Conservation (phyloP, 2,113 vertebrate species). For the Myxocyprinus asiaticus region DNA sequence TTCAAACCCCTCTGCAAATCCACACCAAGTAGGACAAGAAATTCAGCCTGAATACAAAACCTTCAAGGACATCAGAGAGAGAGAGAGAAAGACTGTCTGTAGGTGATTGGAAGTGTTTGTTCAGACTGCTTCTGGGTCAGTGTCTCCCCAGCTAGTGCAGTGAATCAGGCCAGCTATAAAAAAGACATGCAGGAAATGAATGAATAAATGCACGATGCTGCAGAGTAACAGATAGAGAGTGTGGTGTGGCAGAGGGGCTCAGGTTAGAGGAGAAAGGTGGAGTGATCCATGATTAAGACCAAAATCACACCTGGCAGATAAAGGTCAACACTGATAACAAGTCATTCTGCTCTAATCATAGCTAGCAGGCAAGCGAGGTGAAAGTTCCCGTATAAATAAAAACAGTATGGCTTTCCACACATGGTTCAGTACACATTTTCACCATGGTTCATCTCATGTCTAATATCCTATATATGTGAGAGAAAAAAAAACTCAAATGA, state of each 20-base stretch:
- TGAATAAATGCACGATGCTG: neutral
- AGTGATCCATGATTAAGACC: neutral
- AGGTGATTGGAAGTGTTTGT: too few relatives aligned
- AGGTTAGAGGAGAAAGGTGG: neutral
- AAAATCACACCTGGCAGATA: neutral
- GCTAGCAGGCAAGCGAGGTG: too few relatives aligned
- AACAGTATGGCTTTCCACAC: too few relatives aligned
- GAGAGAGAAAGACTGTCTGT: constrained; percentile 56
- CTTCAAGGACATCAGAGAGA: constrained; percentile 64
- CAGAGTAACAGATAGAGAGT: too few relatives aligned
- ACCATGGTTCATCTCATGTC: too few relatives aligned
- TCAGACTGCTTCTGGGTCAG: constrained; percentile 69
- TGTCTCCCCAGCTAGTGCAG: constrained; percentile 62
- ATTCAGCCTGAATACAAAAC: constrained; percentile 72
- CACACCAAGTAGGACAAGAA: constrained; percentile 55
- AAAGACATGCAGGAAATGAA: constrained; percentile 6
- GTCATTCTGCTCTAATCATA: neutral
- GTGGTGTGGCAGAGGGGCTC: neutral
- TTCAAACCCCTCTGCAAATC: neutral
- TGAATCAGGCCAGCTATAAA: constrained; percentile 68
- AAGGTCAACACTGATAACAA: too few relatives aligned
- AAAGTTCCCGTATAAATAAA: too few relatives aligned
- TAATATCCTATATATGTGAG: too few relatives aligned
- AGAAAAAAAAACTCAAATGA: too few relatives aligned
- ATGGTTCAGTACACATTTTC: too few relatives aligned